Base-by-base conservation (phyloP, 37 sponge, comb jelly and placozoan species). In the Diacarnus erythraeanus region DNA sequence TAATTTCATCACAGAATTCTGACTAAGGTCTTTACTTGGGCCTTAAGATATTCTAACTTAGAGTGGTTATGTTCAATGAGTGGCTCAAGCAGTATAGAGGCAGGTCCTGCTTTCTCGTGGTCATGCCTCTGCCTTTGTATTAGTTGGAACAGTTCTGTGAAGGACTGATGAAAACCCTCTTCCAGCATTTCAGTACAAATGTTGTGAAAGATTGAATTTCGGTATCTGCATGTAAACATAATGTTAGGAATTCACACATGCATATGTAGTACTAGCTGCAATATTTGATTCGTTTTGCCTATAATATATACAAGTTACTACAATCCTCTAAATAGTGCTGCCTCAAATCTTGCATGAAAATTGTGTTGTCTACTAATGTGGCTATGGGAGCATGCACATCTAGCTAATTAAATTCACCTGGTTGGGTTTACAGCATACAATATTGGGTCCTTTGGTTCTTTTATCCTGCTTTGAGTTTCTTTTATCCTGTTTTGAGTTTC, bases 141-240 rank as follows among this genome's bases (percentile, higher is more conserved):
- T 6, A 92, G 74, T 1, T 68, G 29, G 64, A 91, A 88, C 1
- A 95, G 73, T 72, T 95, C 96, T 26, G 66, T 57, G 51, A 95
- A 95, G 0, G 96, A 82, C 63, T 86, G 47, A 60, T 92, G 94
- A 69, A 82, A 92, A 3, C 96, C 96, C 10, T 92, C 69, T 75
- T 88, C 83, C 18, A 95, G 74, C 73, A 95, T 54, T 33, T 89
- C 79, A 9, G 76, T 77, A 63, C 96, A 92, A 20, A 88, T 74
- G 73, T 94, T 94, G 83, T 94, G 95, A 27, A 83, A 68, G 15
- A 78, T 75, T 22, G 86, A 75, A 75, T 94, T 84, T 31, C 87
- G 77, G 68, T 91, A 94, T 43, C 95, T 91, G 82, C 33, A 54
- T 69, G 39, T 9, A 36, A 30, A 69, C 6, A 30, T 27, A n/a